These are phyloP conservation scores for Origma solitaria DNA, from an alignment of 2,113 vertebrate genomes.

Conservation along the genomic window DNA sequence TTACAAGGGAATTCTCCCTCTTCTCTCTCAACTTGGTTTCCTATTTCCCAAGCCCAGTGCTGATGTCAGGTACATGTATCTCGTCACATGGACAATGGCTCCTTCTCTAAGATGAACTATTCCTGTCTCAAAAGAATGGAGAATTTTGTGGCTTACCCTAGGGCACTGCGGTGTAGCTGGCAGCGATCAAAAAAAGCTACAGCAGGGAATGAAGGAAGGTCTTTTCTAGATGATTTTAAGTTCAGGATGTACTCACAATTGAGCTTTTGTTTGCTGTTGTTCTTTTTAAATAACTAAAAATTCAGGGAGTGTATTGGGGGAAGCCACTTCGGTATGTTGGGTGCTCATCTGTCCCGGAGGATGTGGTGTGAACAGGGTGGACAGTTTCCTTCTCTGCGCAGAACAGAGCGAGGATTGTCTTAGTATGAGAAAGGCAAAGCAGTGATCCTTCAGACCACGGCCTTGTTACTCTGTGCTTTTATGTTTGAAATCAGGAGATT, in stretches of 20 bases:
- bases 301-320: not conserved
- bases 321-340: not conserved
- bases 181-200: conserved; percentile 31
- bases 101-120: not conserved
- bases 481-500: not conserved
- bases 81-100: not conserved
- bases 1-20: not conserved
- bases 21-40: not conserved
- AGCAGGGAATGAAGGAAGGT: conserved; percentile 34
- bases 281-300: conserved; percentile 38
- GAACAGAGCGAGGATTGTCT: conserved; percentile 48
- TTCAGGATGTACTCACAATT: conserved; percentile 32
- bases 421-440: conserved; percentile 1
- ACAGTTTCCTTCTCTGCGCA: not conserved
- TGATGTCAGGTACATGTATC: not conserved
- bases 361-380: conserved; percentile 33
- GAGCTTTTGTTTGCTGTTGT: conserved; percentile 47
- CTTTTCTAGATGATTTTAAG: not conserved
- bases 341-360: conserved; percentile 13
- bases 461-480: not conserved
- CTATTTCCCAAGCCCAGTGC: not conserved
- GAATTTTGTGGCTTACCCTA: conserved; percentile 40
- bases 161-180: not conserved
- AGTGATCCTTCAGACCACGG: not conserved
- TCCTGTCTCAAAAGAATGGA: not conserved